These are phyloP conservation scores for Zootermopsis nevadensis DNA, from an alignment of 2,888 invertebrate genomes.

Conservation along the genomic window DNA sequence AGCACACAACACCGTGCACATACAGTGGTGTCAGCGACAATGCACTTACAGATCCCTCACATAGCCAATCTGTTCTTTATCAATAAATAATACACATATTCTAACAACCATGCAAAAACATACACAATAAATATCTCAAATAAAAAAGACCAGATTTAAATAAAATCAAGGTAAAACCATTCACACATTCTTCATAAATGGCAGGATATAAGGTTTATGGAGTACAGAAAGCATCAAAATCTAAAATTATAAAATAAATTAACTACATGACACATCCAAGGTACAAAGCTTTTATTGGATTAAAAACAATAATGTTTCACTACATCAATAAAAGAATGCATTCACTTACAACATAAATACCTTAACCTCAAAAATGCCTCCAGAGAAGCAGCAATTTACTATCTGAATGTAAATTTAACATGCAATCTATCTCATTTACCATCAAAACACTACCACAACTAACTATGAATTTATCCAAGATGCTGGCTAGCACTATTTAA, in stretches of 20 bases:
- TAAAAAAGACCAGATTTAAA: neutral
- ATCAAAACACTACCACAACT: neutral
- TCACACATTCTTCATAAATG: conserved; percentile 20
- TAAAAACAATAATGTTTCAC: conserved; percentile 51
- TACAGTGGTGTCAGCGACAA: neutral
- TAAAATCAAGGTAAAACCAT: conserved; percentile 18
- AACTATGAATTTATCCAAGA: neutral
- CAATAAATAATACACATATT: neutral
- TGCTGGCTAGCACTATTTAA: conserved; percentile 22
- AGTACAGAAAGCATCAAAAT: conserved; percentile 33
- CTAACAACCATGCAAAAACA: neutral
- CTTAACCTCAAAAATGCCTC: conserved; percentile 40
- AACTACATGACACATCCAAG: conserved; percentile 51
- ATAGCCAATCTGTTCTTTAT: neutral
- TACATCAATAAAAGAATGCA: conserved; percentile 48
- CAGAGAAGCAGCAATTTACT: neutral
- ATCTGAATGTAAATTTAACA: neutral
- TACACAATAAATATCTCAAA: neutral
- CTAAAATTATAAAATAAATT: conserved; percentile 50
- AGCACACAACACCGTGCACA: neutral
- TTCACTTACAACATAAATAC: conserved; percentile 46
- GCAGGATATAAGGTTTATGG: conserved; percentile 13
- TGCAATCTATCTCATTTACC: neutral
- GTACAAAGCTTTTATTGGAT: conserved; percentile 51
- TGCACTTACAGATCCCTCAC: neutral